phyloP scores from a whole-genome alignment of 35 echinoderm and acorn worm genomes.

The Stichopus chloronotus region DNA sequence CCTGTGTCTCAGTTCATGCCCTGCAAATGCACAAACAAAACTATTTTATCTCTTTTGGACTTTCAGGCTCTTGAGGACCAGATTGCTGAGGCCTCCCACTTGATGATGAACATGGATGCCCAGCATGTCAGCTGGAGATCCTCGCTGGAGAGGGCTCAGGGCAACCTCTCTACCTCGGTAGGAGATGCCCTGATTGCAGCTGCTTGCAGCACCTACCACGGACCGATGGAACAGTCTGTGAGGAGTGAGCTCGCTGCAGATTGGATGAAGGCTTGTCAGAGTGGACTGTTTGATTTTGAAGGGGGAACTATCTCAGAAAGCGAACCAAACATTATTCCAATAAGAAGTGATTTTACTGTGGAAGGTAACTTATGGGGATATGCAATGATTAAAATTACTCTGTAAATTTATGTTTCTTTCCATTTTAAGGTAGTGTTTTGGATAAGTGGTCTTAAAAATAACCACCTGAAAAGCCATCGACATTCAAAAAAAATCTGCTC shows the following conservation, averaged over 20 bases:
- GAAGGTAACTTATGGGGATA: too few species aligned
- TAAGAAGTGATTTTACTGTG: constrained; percentile 73
- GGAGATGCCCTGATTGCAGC: constrained; percentile 92
- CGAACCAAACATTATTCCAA: constrained; percentile 25
- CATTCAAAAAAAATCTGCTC: too few species aligned
- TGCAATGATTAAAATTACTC: too few species aligned
- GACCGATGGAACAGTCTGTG: constrained; percentile 75
- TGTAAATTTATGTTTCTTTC: too few species aligned
- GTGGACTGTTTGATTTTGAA: constrained; percentile 63
- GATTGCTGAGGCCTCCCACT: constrained; percentile 74
- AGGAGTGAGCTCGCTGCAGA: constrained; percentile 70
- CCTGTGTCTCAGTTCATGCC: too few species aligned
- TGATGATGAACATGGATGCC: constrained; percentile 82
- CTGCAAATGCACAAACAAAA: background rate
- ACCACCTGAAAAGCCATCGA: too few species aligned
- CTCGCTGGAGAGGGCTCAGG: constrained; percentile 54
- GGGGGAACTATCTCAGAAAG: background rate
- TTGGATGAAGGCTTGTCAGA: constrained; percentile 77
- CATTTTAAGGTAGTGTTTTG: too few species aligned
- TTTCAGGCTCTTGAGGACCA: constrained; percentile 73
- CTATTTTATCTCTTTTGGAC: background rate
- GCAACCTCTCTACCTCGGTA: constrained; percentile 74
- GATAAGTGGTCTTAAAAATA: too few species aligned
- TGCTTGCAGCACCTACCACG: constrained; percentile 84
- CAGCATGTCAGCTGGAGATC: constrained; percentile 85